Conservation (phyloP, 1,140 invertebrate genomes). For the Anastrepha obliqua region DNA sequence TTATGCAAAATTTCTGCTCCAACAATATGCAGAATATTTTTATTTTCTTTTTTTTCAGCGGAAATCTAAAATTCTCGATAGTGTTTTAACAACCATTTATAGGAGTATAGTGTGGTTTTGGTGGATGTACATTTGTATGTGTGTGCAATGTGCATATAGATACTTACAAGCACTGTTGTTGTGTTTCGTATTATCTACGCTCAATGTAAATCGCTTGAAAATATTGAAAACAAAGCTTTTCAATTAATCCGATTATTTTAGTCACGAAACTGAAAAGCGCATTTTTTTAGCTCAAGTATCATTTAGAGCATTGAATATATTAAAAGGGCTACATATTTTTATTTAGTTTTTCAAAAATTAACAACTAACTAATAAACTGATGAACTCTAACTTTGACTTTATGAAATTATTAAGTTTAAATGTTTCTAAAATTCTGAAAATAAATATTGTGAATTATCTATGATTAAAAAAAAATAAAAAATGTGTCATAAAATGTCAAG, state of each 20-base stretch:
- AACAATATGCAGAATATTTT: background rate
- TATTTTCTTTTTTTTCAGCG: background rate
- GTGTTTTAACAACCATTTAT: background rate
- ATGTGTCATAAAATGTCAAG: too few relatives aligned
- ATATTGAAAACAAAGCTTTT: slow-evolving; percentile 37
- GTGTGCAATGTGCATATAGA: background rate
- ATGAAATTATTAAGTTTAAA: too few relatives aligned
- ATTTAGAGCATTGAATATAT: background rate
- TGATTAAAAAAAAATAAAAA: too few relatives aligned
- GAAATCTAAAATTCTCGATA: background rate
- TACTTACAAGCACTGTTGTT: background rate
- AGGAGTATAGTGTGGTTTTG: background rate
- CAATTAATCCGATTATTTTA: slow-evolving; percentile 45
- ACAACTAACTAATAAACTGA: too few relatives aligned
- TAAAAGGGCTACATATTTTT: background rate
- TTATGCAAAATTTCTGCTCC: background rate
- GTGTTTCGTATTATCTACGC: background rate
- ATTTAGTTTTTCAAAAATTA: background rate
- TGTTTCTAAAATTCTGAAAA: too few relatives aligned
- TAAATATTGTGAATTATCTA: too few relatives aligned
- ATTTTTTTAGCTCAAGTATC: background rate
- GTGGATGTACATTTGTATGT: background rate
- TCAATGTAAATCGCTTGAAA: slow-evolving; percentile 12
- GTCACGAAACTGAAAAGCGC: slow-evolving; percentile 12
- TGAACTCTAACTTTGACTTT: too few relatives aligned